Base-by-base conservation (phyloP, 2,888 invertebrate species). In the Escarpia spicata region DNA sequence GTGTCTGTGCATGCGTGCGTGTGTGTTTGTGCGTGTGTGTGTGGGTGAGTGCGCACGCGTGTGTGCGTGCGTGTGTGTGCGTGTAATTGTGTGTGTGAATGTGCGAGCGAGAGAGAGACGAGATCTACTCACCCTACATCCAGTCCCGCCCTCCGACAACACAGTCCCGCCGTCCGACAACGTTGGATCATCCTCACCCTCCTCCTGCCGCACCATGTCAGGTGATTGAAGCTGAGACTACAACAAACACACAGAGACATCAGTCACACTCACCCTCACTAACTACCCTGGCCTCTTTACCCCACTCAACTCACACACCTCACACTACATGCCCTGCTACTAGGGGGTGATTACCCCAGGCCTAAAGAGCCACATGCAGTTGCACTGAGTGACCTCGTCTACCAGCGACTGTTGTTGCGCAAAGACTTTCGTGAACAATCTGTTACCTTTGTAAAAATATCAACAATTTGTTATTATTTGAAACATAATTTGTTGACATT, bases 111-210 rank as follows among this genome's bases (percentile, higher is more conserved):
- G 90, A 43, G 44, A 90, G 91, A 91, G 15, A 91, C 10, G 44
- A 91, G 31, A 91, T 91, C 91, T 91, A 91, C 91, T 91, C 91
- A 91, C 91, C 3, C 91, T 91, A 31, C n/a, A 19, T 43, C 26
- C 31, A 91, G 91, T 91, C 31, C 19, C 91, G 43, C 19, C n/a
- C 31, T 19, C 43, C 26, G 19, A 15, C 37, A 6, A 19, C 15
- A 4, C 31, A 91, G 91, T 91, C 31, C 26, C 91, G 43, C 19
- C 31, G 6, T 19, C 43, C 26, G 19, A 15, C 37, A 0, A 19
- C 15, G 2, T 37, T 37, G 37, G 15, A 91, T 91, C n/a, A n/a
- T 31, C 31, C 3, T 26, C 91, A 91, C 91, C 6, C 44, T 26
- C 26, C 31, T n/a, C 91, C 2, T 0, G 19, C 91, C 91, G 12